Base-by-base conservation (phyloP, 2,797 vertebrate species). In the Poeciliopsis gracilis region DNA sequence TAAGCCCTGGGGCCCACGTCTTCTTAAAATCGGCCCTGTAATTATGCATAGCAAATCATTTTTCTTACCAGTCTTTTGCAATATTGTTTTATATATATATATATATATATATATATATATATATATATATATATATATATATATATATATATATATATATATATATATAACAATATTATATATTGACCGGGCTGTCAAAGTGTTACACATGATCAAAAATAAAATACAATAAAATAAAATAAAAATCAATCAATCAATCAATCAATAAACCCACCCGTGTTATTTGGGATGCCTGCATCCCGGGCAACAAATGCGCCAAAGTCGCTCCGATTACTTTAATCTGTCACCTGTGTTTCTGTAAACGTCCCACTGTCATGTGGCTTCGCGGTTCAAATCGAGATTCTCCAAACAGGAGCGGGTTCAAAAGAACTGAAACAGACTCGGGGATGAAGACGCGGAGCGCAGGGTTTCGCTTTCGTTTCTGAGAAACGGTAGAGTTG, bases 401-500 rank as follows among this genome's bases (percentile, higher is more conserved):
- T 80, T 71, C 72, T 78, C 30, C 10, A 79, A 63, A 83, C 25
- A 69, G 38, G 28, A 41, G 0, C 8, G 28, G n/a, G 2, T 79
- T 81, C 59, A 77, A 75, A 79, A 0, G 76, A 85, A 77, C 0
- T 1, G 79, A 87, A 63, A 83, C 23, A 43, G 2, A 4, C 3
- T 1, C 9, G 6, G 45, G 36, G 9, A 66, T 43, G 5, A 28
- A 38, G 66, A 4, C 4, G 3, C 30, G 2, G 11, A 1, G 49
- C 6, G 0, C n/a, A 0, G 0, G 38, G 76, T 92, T 91, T 91
- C 91, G 80, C 87, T 91, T 91, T 91, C 91, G 77, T 1, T 87
- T 82, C 30, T 43, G 0, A 51, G 82, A 87, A 88, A 81, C 12
- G 0, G 13, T 0, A 0, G 0, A 4, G 0, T 33, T 80, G 43